Evolutionary conservation across 30 jellyfish, hydroid and myxozoan genomes (phyloP), one percentile per base, ranked within the genome.

Genomic region (Pseudorhiza aurosa): DNA sequence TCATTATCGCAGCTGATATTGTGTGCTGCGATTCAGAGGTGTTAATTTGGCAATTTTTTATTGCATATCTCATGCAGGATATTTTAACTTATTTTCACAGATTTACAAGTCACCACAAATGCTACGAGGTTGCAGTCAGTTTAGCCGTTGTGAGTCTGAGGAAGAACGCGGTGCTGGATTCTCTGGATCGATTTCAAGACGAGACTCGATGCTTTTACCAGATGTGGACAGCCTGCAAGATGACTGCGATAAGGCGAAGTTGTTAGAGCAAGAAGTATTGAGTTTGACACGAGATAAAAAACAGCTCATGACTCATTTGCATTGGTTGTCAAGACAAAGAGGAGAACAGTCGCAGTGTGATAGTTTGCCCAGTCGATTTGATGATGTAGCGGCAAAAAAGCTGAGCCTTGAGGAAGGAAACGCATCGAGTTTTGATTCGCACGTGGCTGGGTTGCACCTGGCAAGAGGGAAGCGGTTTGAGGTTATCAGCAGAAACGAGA

Each of bases 241-340:
- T 18, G 89, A 59, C 19, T 14, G 30, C 1, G 82, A 59, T 28
- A 47, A 39, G 55, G 32, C 68, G 19, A n/a, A 9, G 77, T 18
- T 59, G 25, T 42, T 83, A 3, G 86, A 68, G 42, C 69, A 59
- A 31, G 82, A 83, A 35, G 59, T 83, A 18, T 18, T 65, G 36
- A 14, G 82, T 2, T 33, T 70, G 7, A 83, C 87, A 2, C 29
- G 84, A 40, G 95, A 83, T 51, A 83, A 83, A 24, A 83, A 83
- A 56, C 95, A 83, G 65, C 87, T 68, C 17, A 68, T 60, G 84
- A 83, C 95, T 14, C 95, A 83, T 51, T 31, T 83, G 19, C 95
- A 83, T 45, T 83, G 95, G 95, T 63, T 83, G 28, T 46, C 95
- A 44, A 83, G 89, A 68, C 89, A 77, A 29, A 73, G 75, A 22